phyloP scores from a whole-genome alignment of 2,113 vertebrate genomes.

The Rhinolophus ferrumequinum region DNA sequence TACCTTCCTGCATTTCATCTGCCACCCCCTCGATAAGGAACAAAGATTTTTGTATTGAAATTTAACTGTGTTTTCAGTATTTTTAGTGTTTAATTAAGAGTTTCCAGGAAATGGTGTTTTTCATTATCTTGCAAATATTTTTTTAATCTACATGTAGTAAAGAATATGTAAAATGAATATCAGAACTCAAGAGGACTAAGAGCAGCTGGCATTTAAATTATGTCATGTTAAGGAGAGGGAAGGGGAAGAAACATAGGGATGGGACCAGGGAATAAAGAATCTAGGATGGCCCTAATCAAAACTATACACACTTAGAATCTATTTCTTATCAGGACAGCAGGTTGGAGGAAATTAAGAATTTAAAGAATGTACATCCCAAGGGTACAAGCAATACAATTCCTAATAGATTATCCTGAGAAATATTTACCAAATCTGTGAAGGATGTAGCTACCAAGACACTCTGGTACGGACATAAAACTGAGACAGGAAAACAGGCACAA shows the following conservation, averaged over 20 bases:
- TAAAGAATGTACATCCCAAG: not conserved
- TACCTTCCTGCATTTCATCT: not conserved
- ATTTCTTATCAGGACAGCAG: not conserved
- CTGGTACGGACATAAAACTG: not conserved
- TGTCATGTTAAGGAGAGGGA: not conserved
- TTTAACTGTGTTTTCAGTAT: not conserved
- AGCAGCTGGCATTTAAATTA: not conserved
- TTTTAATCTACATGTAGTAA: not conserved
- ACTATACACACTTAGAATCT: not conserved
- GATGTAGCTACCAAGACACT: accelerated
- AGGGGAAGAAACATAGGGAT: not conserved
- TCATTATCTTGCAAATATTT: not conserved
- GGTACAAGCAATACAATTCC: not conserved
- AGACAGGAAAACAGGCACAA: not conserved
- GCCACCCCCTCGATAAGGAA: not conserved
- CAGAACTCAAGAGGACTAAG: not conserved
- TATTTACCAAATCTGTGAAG: not conserved
- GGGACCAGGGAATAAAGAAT: not conserved
- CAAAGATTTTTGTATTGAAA: not conserved
- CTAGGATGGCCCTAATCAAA: not conserved
- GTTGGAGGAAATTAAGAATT: not conserved
- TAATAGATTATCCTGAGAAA: not conserved
- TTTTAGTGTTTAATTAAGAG: not conserved
- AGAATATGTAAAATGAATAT: not conserved
- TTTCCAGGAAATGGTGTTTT: not conserved